Evolutionary conservation across 2,888 invertebrate species (phyloP), one percentile per base, ranked within the genome.

Genomic region (Mongoloraphidia duomilia): DNA sequence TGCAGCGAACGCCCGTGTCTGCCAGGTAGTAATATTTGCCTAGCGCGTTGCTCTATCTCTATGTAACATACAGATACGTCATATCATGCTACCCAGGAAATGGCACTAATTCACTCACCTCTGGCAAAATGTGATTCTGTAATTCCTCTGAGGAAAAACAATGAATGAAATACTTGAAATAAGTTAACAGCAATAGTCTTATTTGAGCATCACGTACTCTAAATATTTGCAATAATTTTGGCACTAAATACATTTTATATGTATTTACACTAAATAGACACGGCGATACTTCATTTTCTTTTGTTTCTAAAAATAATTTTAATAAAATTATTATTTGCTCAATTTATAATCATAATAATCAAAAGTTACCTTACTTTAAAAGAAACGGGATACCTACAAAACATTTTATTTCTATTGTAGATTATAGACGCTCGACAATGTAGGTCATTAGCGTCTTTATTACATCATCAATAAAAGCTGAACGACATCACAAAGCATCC

Each of bases 161-260:
- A 55, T 77, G 73, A 42, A 85, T 78, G 65, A 81, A 93, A 53
- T 79, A 76, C 46, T 77, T 74, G 60, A 94, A 89, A 65, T 91
- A 83, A 47, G 77, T 76, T 38, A 94, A 69, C 14, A 94, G 70
- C 41, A 90, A 72, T 55, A 85, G 73, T 51, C 93, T 77, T 46
- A 88, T 82, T 66, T 91, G 87, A 41, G 80, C 78, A 65, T 94
- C 93, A 55, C 87, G 77, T 4, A 94, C 85, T 58, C 82, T 80
- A 69, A 93, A 91, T 65, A 89, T 79, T 60, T 85, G 82, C 55
- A 86, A 68, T 37, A 89, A 65, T 68, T 80, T 81, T 46, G 84
- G 92, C 57, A 87, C 77, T 34, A 94, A 70, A 66, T 81, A 78
- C 57, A 77, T 77, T 58, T 78, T 80, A 62, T 86, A 92, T 3